Evolutionary conservation across 92 coral and sea anemone genomes (phyloP).

Genomic region (Bergia puertoricense): DNA sequence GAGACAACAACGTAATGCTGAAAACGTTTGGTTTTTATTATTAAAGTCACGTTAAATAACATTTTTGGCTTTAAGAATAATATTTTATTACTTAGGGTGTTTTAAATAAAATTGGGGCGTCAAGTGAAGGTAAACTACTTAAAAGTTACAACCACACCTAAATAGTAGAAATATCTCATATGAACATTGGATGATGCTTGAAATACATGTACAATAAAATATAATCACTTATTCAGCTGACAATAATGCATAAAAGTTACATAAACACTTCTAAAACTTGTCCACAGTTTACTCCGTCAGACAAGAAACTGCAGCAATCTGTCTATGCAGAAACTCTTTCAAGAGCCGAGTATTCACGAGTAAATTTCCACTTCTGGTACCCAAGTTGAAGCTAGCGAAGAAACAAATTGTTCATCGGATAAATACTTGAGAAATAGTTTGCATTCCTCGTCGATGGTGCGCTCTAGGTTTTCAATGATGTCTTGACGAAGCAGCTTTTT

Average conservation of each 20-base stretch:
- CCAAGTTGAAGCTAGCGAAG: slow-evolving; percentile 50
- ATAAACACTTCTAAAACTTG: not conserved
- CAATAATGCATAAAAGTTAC: not conserved
- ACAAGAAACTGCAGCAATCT: not conserved
- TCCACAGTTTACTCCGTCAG: not conserved
- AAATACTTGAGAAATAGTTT: slow-evolving; percentile 79
- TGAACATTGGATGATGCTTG: not conserved
- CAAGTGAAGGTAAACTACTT: not conserved
- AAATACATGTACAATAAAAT: not conserved
- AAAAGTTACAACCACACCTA: not conserved
- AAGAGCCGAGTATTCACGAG: not conserved
- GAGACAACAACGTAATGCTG: too few species aligned
- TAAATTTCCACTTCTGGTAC: slow-evolving; percentile 15
- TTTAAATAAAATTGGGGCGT: not conserved
- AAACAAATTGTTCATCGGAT: slow-evolving; percentile 71
- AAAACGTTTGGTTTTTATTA: too few species aligned
- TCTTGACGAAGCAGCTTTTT: slow-evolving; percentile 70
- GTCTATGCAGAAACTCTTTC: not conserved
- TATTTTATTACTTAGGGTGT: not conserved
- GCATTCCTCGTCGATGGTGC: slow-evolving; percentile 73
- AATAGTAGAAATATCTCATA: not conserved
- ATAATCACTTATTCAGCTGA: not conserved
- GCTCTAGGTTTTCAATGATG: slow-evolving; percentile 65
- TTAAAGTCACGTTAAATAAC: too few species aligned
- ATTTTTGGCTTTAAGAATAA: too few species aligned